Evolutionary conservation across 2,113 vertebrate genomes (phyloP).

Genomic region (Tretioscincus oriximinensis): DNA sequence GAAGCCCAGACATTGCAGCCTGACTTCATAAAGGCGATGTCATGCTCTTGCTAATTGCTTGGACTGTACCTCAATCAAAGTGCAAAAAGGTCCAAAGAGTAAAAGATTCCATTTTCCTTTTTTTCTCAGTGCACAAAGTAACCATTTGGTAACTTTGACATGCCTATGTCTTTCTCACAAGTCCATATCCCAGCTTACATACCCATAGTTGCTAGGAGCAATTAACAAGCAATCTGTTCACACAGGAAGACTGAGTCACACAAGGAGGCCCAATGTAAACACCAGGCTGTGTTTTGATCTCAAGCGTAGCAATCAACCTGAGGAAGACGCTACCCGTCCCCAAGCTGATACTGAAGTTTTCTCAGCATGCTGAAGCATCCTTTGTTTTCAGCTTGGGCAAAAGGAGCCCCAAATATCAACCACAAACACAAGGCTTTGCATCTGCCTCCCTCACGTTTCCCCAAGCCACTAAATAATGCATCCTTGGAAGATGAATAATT

Average conservation of each 20-base stretch:
- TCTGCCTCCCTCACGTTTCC: neutral
- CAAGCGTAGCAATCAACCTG: neutral
- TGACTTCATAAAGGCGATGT: no score
- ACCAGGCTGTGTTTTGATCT: neutral
- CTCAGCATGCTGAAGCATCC: neutral
- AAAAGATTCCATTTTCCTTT: no score
- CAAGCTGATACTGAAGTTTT: neutral
- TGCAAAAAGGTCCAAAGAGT: no score
- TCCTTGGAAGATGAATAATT: constrained; percentile 3
- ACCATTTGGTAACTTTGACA: no score
- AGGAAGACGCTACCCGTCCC: neutral
- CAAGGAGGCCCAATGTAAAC: neutral
- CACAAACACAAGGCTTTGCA: neutral
- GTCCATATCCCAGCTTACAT: no score
- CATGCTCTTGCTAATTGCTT: no score
- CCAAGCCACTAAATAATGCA: neutral
- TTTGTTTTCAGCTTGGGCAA: neutral
- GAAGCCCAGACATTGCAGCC: no score
- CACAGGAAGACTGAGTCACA: neutral
- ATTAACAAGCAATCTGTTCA: neutral
- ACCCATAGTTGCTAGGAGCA: no score
- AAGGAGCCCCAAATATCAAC: neutral
- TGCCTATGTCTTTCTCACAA: no score
- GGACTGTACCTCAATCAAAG: no score
- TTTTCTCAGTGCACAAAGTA: no score